Evolutionary conservation across 2,797 vertebrate species (phyloP).

Genomic region (Gorsachius magnificus): DNA sequence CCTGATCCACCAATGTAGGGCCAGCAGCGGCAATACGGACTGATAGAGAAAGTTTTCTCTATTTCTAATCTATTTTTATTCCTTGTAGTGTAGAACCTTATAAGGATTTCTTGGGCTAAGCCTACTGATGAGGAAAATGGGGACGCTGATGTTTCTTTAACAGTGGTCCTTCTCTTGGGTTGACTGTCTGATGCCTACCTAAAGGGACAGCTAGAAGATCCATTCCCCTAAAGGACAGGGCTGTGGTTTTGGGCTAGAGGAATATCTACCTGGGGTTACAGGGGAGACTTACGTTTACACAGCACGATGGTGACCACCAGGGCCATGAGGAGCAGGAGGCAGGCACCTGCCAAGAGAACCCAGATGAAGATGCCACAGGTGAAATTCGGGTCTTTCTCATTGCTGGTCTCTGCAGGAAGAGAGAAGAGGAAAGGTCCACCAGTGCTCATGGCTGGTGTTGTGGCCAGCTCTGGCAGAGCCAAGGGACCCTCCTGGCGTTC

Average conservation of each 20-base stretch:
- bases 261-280: accelerated
- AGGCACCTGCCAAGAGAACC: constrained; percentile 53
- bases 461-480: too few relatives aligned
- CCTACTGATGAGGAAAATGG: not conserved
- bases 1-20: not conserved
- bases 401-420: too few relatives aligned
- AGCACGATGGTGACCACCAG: not conserved
- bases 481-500: too few relatives aligned
- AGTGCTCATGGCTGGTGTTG: too few relatives aligned
- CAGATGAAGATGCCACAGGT: constrained; percentile 65
- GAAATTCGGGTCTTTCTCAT: not conserved
- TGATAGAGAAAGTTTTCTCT: not conserved
- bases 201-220: not conserved
- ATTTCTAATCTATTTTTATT: not conserved
- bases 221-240: not conserved
- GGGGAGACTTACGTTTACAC: constrained; percentile 44
- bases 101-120: not conserved
- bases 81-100: not conserved
- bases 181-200: accelerated
- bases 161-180: not conserved
- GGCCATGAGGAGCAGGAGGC: constrained; percentile 43
- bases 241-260: not conserved
- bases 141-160: not conserved
- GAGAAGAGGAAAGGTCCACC: too few relatives aligned
- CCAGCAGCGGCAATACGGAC: not conserved